A percentile compares a stretch with the other conserved stretches of the same genome.
phyloP scores from a whole-genome alignment of 2,888 invertebrate species.

The Acleris emargana region DNA sequence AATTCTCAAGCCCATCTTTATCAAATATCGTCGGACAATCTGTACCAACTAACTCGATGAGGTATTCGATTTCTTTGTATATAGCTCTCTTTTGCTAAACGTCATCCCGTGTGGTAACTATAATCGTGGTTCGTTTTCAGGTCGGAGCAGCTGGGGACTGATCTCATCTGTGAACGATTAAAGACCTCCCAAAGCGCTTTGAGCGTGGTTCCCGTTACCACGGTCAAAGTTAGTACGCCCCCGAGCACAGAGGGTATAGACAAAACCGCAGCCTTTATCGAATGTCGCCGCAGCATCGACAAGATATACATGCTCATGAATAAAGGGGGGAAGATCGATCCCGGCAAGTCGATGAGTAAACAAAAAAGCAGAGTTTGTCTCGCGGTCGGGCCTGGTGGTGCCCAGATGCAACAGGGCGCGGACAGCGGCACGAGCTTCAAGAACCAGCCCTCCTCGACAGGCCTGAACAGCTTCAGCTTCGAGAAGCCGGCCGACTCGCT shows the following conservation, averaged over 20 bases:
- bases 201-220: constrained; percentile 46
- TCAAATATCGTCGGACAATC: constrained; percentile 39
- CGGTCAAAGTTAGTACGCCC: constrained; percentile 38
- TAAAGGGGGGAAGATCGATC: constrained; percentile 50
- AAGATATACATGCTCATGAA: constrained; percentile 71
- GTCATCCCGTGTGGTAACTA: background rate
- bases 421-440: constrained; percentile 69
- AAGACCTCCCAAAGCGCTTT: constrained; percentile 29
- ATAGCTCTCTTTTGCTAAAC: background rate
- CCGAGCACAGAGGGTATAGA: constrained; percentile 41
- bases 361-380: constrained; percentile 40
- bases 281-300: constrained; percentile 72
- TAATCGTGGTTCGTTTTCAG: background rate
- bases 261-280: constrained; percentile 48
- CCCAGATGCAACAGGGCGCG: too few species aligned
- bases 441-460: constrained; percentile 57
- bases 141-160: background rate
- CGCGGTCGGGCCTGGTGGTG: too few species aligned
- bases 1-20: constrained; percentile 45
- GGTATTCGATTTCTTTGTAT: background rate
- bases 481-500: constrained; percentile 44
- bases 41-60: background rate
- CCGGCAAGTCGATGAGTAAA: constrained; percentile 39
- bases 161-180: background rate
- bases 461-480: constrained; percentile 58